Base-by-base conservation (phyloP, 2,797 vertebrate species). In the Clarias laeviceps region DNA sequence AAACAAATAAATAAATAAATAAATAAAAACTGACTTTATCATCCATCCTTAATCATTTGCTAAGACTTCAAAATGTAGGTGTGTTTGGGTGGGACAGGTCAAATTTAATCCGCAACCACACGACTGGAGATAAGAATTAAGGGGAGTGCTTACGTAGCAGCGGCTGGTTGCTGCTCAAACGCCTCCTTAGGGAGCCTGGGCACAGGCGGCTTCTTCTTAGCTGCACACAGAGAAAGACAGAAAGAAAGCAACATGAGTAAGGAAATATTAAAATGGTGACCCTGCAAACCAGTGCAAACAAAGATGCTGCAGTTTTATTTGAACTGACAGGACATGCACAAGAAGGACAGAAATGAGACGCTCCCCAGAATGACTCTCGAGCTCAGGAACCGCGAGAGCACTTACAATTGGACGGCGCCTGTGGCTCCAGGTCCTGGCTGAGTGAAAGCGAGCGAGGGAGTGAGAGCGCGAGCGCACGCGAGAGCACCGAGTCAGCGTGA, bases 131-230 rank as follows among this genome's bases (percentile, higher is more conserved):
- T 17, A 62, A 65, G 62, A 32, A 54, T 62, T 3, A 7, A 32
- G 3, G 14, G 27, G 37, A 74, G 87, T 65, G 7, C 98, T 97
- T 95, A 99, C 98, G 94, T 95, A 27, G 95, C 90, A 3, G 97
- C 95, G 40, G 96, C 94, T 91, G 96, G 91, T 59, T 97, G 95
- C 85, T 97, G 97, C 90, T 97, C 97, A 91, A 99, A 99, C 20
- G 94, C 97, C 93, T 97, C 97, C 90, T 95, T 97, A 65, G 96
- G 93, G 87, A 99, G 97, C 95, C 95, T 97, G 90, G 98, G 95
- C 89, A 92, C 93, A 45, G 24, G 69, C 85, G 95, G 96, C 95
- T 96, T 96, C 95, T 95, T 97, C 94, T 95, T 98, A 91, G 95
- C 97, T 98, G 91, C 0, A 5, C 87, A 74, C 84, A 65, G 68